phyloP scores from a whole-genome alignment of 2,113 vertebrate genomes.

The Plestiodon gilberti region DNA sequence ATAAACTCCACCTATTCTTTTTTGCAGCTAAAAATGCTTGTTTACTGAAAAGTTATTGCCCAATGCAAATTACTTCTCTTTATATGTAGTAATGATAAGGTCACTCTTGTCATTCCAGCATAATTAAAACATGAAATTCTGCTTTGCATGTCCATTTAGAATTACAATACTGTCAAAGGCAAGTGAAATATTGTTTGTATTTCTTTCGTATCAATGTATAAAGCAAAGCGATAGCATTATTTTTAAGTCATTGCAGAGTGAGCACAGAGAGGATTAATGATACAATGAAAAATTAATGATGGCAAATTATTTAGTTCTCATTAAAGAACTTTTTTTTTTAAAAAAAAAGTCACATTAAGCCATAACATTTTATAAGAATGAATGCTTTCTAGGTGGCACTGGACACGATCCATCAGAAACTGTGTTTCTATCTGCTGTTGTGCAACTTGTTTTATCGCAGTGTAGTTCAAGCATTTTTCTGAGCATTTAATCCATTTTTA shows the following conservation, averaged over 20 bases:
- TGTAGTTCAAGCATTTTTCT: background rate
- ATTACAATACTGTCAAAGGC: conserved; percentile 38
- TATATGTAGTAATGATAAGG: conserved; percentile 26
- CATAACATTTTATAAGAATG: conserved; percentile 37
- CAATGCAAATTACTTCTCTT: conserved; percentile 53
- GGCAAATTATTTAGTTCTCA: conserved; percentile 44
- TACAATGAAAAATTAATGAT: conserved; percentile 43
- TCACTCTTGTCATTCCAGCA: conserved; percentile 48
- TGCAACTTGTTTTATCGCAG: background rate
- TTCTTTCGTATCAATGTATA: background rate
- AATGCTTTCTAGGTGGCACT: conserved; percentile 17
- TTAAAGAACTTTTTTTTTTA: conserved; percentile 27
- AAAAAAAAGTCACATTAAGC: conserved; percentile 32
- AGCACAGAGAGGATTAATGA: conserved; percentile 8
- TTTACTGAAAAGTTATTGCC: conserved; percentile 53
- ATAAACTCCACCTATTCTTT: conserved; percentile 30
- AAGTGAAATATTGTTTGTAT: conserved; percentile 42
- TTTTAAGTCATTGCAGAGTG: background rate
- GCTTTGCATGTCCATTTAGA: conserved; percentile 21
- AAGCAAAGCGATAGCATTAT: conserved; percentile 7
- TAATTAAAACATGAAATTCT: conserved; percentile 32
- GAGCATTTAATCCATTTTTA: background rate
- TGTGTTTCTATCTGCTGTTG: background rate
- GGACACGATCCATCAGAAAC: background rate
- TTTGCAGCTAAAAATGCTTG: conserved; percentile 35